Conservation (phyloP, 2,888 invertebrate species). For the Tetropium fuscum region DNA sequence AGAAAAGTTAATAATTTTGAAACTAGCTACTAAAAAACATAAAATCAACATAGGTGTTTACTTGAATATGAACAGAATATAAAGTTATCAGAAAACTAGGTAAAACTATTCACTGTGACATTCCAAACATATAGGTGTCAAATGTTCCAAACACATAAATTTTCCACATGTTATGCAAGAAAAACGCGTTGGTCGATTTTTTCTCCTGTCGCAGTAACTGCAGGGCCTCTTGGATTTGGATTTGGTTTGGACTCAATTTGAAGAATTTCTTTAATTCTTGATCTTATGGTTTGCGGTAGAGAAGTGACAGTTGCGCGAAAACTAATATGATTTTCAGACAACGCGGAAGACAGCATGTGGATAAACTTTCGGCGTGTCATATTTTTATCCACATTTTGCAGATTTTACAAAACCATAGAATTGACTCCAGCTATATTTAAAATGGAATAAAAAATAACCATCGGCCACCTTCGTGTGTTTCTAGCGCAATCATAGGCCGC, state of each 20-base stretch:
- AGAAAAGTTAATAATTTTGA: not conserved
- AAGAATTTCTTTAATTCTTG: conserved; percentile 34
- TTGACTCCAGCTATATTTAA: conserved; percentile 40
- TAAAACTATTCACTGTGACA: not conserved
- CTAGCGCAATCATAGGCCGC: conserved; percentile 37
- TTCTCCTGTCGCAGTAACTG: conserved; percentile 36
- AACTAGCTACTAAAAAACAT: not conserved
- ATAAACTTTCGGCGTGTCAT: conserved; percentile 35
- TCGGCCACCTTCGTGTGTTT: conserved; percentile 39
- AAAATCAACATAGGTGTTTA: not conserved
- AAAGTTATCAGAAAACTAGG: not conserved
- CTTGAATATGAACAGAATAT: too few relatives aligned
- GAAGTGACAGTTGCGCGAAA: conserved; percentile 24
- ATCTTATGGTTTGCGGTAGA: conserved; percentile 32
- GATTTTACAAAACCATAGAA: conserved; percentile 27
- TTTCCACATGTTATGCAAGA: conserved; percentile 22
- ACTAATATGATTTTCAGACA: conserved; percentile 35
- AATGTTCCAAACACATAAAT: conserved; percentile 24
- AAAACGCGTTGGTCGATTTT: conserved; percentile 29
- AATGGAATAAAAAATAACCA: conserved; percentile 37
- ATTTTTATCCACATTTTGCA: conserved; percentile 29
- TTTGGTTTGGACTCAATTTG: conserved; percentile 27
- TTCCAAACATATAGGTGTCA: conserved; percentile 26
- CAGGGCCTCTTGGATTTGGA: conserved; percentile 34
- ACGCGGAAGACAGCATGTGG: conserved; percentile 35